phyloP scores from a whole-genome alignment of 2,888 invertebrate genomes.

The Malacosoma neustria region DNA sequence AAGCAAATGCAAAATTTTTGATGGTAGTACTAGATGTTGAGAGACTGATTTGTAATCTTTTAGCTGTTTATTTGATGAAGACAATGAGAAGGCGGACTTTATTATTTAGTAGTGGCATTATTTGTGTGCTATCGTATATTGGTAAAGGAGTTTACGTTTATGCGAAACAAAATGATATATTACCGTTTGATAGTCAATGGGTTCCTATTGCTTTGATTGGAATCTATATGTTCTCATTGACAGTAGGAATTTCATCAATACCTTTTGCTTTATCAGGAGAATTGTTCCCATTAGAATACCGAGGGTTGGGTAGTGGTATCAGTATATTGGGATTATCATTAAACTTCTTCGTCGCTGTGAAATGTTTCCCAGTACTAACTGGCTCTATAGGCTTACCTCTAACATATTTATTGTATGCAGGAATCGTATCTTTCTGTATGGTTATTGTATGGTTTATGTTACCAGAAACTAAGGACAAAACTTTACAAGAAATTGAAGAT shows the following conservation, averaged over 20 bases:
- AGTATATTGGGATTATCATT: conserved; percentile 76
- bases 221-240: conserved; percentile 73
- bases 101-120: conserved; percentile 72
- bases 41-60: conserved; percentile 74
- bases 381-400: conserved; percentile 62
- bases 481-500: conserved; percentile 79
- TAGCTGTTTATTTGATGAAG: conserved; percentile 77
- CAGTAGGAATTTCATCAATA: conserved; percentile 77
- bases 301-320: conserved; percentile 79
- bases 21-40: conserved; percentile 79
- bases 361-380: conserved; percentile 77
- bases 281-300: conserved; percentile 76
- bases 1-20: conserved; percentile 76
- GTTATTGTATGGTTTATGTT: conserved; percentile 71
- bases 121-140: conserved; percentile 76
- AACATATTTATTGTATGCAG: conserved; percentile 77
- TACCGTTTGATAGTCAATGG: conserved; percentile 54
- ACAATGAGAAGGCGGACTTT: conserved; percentile 75
- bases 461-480: conserved; percentile 80
- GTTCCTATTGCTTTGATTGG: conserved; percentile 64
- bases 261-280: conserved; percentile 84
- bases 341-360: conserved; percentile 79
- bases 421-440: conserved; percentile 65
- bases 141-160: conserved; percentile 63
- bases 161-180: conserved; percentile 32